Base-by-base conservation (phyloP, 2,888 invertebrate genomes). In the Octonoba sinensis region DNA sequence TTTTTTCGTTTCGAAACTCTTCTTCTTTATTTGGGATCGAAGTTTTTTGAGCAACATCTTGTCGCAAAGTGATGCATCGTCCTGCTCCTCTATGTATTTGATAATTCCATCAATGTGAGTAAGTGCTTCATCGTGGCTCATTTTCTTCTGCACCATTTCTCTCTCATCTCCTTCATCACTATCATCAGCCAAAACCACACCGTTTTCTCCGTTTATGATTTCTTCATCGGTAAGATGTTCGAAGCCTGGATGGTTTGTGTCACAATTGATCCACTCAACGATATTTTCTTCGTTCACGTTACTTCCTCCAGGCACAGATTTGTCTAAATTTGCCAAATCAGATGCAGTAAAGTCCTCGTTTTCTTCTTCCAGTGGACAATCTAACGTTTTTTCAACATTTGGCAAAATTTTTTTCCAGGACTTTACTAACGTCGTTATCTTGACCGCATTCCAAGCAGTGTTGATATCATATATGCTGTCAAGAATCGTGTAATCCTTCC, bases 141-240 rank as follows among this genome's bases (percentile, higher is more conserved):
- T n/a, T 54, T 16, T 11, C 6, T 18, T n/a, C n/a, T n/a, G n/a
- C n/a, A n/a, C n/a, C n/a, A n/a, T n/a, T n/a, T n/a, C n/a, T n/a
- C n/a, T n/a, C n/a, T n/a, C n/a, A n/a, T n/a, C n/a, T n/a, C n/a
- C n/a, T n/a, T n/a, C n/a, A n/a, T n/a, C n/a, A n/a, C 6, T 54
- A 6, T 54, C 54, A 11, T 6, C 54, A 6, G 54, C 16, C n/a
- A n/a, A n/a, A 54, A 15, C 54, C 16, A 16, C 11, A 16, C 16
- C 54, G 16, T 11, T 11, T 54, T 6, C 54, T 11, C 16, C 11
- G 54, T 4, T 18, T 16, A 54, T 16, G 16, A 54, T 54, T 54
- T 54, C 20, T 57, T 57, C 57, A 57, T 57, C 57, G 18, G 57
- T 57, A 57, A 22, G 57, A n/a, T 57, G 57, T 57, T 57, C 57